These are phyloP conservation scores for Leptopilina drosophilae DNA, from an alignment of 2,888 invertebrate species.

Conservation along the genomic window DNA sequence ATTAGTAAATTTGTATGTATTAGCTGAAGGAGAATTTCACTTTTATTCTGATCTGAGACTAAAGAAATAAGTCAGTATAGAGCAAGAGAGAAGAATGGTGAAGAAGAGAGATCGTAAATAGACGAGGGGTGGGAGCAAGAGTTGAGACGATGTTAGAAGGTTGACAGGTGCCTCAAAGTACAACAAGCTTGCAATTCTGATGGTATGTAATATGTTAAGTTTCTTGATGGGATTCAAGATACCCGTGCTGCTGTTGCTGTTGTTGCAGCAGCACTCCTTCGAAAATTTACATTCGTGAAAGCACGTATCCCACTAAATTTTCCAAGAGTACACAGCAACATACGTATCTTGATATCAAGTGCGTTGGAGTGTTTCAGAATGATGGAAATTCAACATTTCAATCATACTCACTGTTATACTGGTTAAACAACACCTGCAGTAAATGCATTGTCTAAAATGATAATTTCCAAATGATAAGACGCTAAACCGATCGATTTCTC, in stretches of 20 bases:
- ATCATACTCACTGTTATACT: background rate
- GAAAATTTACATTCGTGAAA: constrained; percentile 25
- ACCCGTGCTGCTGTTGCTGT: background rate
- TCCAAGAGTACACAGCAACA: background rate
- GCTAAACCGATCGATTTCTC: too few relatives aligned
- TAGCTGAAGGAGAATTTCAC: too few relatives aligned
- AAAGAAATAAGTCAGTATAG: too few relatives aligned
- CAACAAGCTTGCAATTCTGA: constrained; percentile 19
- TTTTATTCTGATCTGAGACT: too few relatives aligned
- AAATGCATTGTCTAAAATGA: too few relatives aligned
- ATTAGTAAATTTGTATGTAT: too few relatives aligned
- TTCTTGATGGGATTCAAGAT: constrained; percentile 17
- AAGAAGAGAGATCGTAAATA: too few relatives aligned
- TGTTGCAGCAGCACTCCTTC: background rate
- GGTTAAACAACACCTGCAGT: too few relatives aligned
- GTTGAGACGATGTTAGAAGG: constrained; percentile 12
- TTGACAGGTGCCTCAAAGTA: background rate
- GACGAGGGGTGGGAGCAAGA: background rate
- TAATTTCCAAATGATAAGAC: too few relatives aligned
- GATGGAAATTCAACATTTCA: constrained; percentile 14
- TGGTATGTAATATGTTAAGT: constrained; percentile 12
- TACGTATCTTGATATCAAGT: constrained; percentile 1
- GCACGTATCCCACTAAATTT: background rate
- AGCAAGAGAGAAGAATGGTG: too few relatives aligned
- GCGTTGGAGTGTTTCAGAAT: background rate